Percentiles rank a stretch among this genome's conserved stretches.
Evolutionary conservation across 2,888 invertebrate species (phyloP).

Genomic region (Sminthurinus aureus): DNA sequence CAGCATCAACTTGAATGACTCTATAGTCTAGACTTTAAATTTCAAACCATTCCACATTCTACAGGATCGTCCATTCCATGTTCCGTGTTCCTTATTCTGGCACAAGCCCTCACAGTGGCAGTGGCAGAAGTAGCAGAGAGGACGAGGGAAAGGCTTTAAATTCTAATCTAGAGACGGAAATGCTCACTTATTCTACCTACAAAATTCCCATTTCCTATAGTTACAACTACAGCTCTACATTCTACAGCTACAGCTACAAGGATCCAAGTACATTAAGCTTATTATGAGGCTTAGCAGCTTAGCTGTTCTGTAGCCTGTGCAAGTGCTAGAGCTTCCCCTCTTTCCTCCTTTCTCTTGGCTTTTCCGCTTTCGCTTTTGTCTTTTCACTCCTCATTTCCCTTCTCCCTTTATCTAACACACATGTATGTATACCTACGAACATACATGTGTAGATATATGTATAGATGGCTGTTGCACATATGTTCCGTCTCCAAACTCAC

Average conservation of each 20-base stretch:
- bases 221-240: background rate
- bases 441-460: background rate
- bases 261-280: conserved; percentile 10
- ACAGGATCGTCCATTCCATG: too few relatives aligned
- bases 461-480: too few relatives aligned
- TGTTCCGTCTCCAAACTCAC: too few relatives aligned
- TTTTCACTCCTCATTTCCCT: background rate
- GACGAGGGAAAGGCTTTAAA: background rate
- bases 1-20: too few relatives aligned
- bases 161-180: background rate
- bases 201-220: background rate
- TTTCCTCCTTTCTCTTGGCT: background rate
- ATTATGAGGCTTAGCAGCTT: conserved; percentile 21
- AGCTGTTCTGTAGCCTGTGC: background rate
- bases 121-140: background rate
- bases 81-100: too few relatives aligned
- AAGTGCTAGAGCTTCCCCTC: background rate
- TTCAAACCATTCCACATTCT: too few relatives aligned
- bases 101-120: too few relatives aligned
- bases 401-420: conserved; percentile 3
- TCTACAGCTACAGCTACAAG: background rate
- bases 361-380: background rate
- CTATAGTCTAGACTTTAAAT: too few relatives aligned
- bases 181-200: background rate
- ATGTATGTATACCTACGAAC: background rate